These are phyloP conservation scores for Dione vanillae DNA, from an alignment of 2,888 invertebrate genomes.

Conservation along the genomic window DNA sequence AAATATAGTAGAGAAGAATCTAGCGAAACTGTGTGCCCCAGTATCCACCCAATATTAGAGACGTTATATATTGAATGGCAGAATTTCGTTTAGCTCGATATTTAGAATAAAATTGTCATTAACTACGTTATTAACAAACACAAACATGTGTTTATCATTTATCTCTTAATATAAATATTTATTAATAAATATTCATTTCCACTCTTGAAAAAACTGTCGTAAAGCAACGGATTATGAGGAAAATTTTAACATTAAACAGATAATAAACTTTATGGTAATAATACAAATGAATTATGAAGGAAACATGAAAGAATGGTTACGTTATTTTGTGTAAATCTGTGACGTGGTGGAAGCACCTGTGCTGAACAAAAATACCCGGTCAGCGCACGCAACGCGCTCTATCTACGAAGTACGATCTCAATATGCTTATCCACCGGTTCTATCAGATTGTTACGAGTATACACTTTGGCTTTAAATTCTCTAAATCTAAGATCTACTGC, in stretches of 20 bases:
- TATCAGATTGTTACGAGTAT: constrained; percentile 56
- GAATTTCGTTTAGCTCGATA: background rate
- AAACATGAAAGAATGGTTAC: constrained; percentile 42
- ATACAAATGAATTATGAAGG: constrained; percentile 40
- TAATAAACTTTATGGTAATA: constrained; percentile 35
- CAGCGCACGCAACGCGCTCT: constrained; percentile 47
- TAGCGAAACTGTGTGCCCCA: too few relatives aligned
- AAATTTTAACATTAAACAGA: constrained; percentile 30
- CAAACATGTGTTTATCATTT: background rate
- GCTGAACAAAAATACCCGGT: constrained; percentile 44
- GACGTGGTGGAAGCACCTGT: constrained; percentile 42
- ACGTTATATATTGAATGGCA: too few relatives aligned
- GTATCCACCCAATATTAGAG: too few relatives aligned
- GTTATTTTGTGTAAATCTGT: constrained; percentile 44
- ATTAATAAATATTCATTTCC: background rate
- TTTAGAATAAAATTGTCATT: background rate
- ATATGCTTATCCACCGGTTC: constrained; percentile 61
- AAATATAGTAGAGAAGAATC: too few relatives aligned
- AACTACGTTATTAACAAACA: background rate
- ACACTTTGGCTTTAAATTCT: constrained; percentile 28
- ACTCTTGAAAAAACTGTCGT: background rate
- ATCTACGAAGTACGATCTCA: constrained; percentile 53
- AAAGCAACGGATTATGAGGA: background rate
- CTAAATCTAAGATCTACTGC: constrained; percentile 22
- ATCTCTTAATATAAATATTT: background rate